These are phyloP conservation scores for Ecdyonurus torrentis DNA, from an alignment of 2,888 invertebrate genomes.

Conservation along the genomic window DNA sequence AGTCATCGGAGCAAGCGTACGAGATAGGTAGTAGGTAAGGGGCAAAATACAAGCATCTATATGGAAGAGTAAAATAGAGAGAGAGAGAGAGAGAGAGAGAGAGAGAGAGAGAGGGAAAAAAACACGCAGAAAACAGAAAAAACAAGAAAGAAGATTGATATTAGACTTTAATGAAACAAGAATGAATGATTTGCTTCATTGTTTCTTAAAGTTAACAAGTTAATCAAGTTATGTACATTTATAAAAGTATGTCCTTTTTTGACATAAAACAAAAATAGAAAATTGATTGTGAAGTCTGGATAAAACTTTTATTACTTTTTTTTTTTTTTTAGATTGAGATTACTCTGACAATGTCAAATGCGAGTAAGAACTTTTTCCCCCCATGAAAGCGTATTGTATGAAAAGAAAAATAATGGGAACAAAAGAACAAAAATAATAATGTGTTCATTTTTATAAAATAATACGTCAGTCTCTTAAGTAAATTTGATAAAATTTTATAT, in stretches of 20 bases:
- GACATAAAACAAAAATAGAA: neutral
- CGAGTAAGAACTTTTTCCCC: neutral
- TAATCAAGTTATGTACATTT: neutral
- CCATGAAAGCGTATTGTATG: too few species aligned
- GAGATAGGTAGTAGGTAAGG: too few species aligned
- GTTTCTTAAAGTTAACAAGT: neutral
- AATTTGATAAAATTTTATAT: too few species aligned
- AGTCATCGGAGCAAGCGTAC: neutral
- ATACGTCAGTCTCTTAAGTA: too few species aligned
- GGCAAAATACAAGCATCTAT: too few species aligned
- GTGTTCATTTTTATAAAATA: too few species aligned
- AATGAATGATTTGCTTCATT: neutral
- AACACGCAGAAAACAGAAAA: neutral
- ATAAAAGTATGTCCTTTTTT: neutral
- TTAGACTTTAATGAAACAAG: neutral
- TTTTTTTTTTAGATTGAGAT: neutral
- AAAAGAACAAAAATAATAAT: too few species aligned
- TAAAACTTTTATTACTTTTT: neutral
- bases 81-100: neutral
- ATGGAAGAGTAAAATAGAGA: too few species aligned
- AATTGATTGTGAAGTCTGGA: neutral
- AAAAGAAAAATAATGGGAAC: too few species aligned
- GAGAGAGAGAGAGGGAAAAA: neutral
- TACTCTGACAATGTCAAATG: neutral
- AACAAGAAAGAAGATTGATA: neutral